These are phyloP conservation scores for Lichenostomus cassidix DNA, from an alignment of 2,113 vertebrate genomes.

Conservation along the genomic window DNA sequence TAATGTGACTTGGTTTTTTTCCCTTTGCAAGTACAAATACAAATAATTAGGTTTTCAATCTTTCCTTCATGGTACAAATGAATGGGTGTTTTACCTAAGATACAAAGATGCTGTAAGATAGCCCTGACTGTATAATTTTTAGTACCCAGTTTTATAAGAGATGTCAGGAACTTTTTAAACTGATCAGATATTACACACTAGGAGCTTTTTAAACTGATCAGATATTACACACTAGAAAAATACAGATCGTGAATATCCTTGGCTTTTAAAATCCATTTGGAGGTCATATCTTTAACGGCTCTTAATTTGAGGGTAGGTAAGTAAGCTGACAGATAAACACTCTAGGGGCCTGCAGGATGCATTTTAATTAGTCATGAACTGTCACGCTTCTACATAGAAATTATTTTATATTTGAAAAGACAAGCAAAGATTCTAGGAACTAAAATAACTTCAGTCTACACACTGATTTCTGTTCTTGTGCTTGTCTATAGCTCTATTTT, in stretches of 20 bases:
- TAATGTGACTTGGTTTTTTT: neutral
- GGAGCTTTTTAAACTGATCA: neutral
- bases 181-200: too few species aligned
- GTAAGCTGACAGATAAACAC: conserved; percentile 8
- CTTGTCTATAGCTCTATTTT: neutral
- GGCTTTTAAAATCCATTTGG: conserved; percentile 1
- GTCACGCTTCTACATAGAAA: neutral
- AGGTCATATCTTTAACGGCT: neutral
- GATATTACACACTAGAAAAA: neutral
- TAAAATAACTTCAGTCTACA: neutral
- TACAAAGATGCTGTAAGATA: neutral
- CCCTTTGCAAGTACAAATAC: neutral
- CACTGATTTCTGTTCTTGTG: neutral
- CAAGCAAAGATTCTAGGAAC: neutral
- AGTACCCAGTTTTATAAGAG: neutral
- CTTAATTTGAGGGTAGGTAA: neutral
- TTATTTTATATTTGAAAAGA: conserved; percentile 24
- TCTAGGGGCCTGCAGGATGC: neutral
- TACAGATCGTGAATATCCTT: neutral
- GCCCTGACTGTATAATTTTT: neutral
- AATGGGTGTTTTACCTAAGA: neutral
- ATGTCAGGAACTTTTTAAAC: neutral
- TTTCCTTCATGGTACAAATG: neutral
- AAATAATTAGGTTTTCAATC: neutral
- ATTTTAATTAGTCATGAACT: conserved; percentile 46